Evolutionary conservation across 2,888 invertebrate genomes (phyloP).

Genomic region (Drosophila mayaguana): DNA sequence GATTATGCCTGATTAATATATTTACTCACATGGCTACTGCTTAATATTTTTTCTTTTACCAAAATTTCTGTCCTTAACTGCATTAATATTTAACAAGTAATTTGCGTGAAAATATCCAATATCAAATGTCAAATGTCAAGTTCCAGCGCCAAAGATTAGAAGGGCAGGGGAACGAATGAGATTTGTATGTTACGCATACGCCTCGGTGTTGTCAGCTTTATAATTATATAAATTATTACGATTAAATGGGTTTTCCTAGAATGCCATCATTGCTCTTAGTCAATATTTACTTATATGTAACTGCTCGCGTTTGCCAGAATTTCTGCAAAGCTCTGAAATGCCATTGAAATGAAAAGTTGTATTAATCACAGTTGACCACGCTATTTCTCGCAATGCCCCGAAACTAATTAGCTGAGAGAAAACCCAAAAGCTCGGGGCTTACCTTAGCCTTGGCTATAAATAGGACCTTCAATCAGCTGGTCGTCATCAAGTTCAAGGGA

Average conservation of each 20-base stretch:
- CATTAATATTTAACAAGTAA: conserved; percentile 60
- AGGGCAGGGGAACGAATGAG: background rate
- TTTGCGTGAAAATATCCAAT: conserved; percentile 59
- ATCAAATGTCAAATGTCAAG: conserved; percentile 54
- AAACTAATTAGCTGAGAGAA: conserved; percentile 35
- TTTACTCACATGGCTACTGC: conserved; percentile 16
- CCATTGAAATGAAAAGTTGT: conserved; percentile 24
- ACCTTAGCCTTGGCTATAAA: conserved; percentile 65
- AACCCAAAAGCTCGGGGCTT: conserved; percentile 7
- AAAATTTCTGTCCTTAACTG: conserved; percentile 39
- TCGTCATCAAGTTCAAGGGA: conserved; percentile 77
- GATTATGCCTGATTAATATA: conserved; percentile 53
- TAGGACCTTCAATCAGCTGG: conserved; percentile 39
- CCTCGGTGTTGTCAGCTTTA: background rate
- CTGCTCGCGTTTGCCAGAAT: conserved; percentile 18
- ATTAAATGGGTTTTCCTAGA: conserved; percentile 9
- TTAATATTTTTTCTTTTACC: conserved; percentile 4
- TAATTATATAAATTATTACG: background rate
- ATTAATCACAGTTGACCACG: conserved; percentile 44
- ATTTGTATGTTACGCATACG: conserved; percentile 27
- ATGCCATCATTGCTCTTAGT: conserved; percentile 8
- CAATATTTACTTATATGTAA: conserved; percentile 37
- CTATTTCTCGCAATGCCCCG: background rate
- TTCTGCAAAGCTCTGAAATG: conserved; percentile 43
- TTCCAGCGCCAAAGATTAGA: conserved; percentile 21